Base-by-base conservation (phyloP, 2,113 vertebrate species). In the Epinephelus fuscoguttatus region DNA sequence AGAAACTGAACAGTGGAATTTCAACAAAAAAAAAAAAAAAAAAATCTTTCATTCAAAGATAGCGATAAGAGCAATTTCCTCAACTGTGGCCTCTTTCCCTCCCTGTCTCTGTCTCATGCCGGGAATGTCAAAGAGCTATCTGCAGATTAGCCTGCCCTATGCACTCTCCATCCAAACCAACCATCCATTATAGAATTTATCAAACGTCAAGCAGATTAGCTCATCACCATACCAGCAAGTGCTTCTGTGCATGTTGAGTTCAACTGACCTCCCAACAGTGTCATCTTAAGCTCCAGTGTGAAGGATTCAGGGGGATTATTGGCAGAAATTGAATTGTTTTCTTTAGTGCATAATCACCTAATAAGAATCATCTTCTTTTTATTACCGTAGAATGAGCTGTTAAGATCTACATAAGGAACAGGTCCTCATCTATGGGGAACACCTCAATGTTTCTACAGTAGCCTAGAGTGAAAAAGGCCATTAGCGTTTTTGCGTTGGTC, bases 1-100 rank as follows among this genome's bases (percentile, higher is more conserved):
- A 74, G 61, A 82, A 81, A 75, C 47, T 80, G 59, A 68, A 90
- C 71, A 70, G 61, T 63, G 52, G 56, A 77, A 74, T 71, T 70
- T 62, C 62, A 60, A 42, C 37, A 60, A 42, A 37, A 82, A 10
- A 9, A 53, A 53, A 30, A 47, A 25, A n/a, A 3, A 4, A 10
- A 67, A 64, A 76, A 37, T 80, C 11, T 81, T 79, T 70, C 30
- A 79, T 75, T 69, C 49, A 56, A 33, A 21, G 21, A 61, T 19
- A 57, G 33, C 52, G 52, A 70, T 85, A 52, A 81, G 40, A 84
- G 70, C 55, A 73, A 23, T 78, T 77, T 69, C 62, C 56, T 87
- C 21, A 45, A 4, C 57, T 50, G 18, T 64, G 18, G 56, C 40
- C 60, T 82, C 59, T 52, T 70, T 71, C 33, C 11, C 49, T 12